Conservation (phyloP, 1,140 invertebrate genomes). For the Bemisia tabaci region DNA sequence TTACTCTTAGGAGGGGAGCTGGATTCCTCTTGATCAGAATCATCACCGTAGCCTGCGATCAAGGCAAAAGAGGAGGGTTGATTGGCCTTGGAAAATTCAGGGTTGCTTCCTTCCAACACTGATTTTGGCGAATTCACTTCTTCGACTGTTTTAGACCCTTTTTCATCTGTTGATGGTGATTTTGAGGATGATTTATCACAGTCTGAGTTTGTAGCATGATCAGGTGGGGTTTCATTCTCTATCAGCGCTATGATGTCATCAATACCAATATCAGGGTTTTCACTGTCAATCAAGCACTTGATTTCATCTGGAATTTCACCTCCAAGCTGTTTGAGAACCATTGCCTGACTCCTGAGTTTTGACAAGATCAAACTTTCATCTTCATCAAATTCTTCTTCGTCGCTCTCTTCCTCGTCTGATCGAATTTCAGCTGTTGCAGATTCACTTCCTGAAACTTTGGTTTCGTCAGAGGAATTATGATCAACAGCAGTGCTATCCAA, state of each 20-base stretch:
- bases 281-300: slow-evolving; percentile 19
- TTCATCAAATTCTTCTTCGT: slow-evolving; percentile 24
- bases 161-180: not conserved
- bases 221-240: slow-evolving; percentile 17
- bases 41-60: slow-evolving; percentile 41
- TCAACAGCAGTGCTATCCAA: slow-evolving; percentile 6
- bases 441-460: not conserved
- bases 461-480: slow-evolving; percentile 7
- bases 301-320: slow-evolving; percentile 28
- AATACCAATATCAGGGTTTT: not conserved
- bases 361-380: slow-evolving; percentile 31
- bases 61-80: slow-evolving; percentile 19
- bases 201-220: slow-evolving; percentile 2
- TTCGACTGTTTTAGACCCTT: not conserved
- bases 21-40: slow-evolving; percentile 39
- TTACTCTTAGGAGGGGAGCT: slow-evolving; percentile 1
- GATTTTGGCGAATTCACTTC: not conserved
- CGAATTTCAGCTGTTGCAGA: not conserved
- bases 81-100: not conserved
- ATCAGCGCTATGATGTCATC: slow-evolving; percentile 17
- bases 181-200: not conserved
- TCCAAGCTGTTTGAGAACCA: slow-evolving; percentile 31
- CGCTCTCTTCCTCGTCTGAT: slow-evolving; percentile 26
- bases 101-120: not conserved
- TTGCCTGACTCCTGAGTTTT: slow-evolving; percentile 31